Percentiles rank a stretch among this genome's conserved stretches.
phyloP scores from a whole-genome alignment of 2,888 invertebrate species.

The Alentia gelatinosa region DNA sequence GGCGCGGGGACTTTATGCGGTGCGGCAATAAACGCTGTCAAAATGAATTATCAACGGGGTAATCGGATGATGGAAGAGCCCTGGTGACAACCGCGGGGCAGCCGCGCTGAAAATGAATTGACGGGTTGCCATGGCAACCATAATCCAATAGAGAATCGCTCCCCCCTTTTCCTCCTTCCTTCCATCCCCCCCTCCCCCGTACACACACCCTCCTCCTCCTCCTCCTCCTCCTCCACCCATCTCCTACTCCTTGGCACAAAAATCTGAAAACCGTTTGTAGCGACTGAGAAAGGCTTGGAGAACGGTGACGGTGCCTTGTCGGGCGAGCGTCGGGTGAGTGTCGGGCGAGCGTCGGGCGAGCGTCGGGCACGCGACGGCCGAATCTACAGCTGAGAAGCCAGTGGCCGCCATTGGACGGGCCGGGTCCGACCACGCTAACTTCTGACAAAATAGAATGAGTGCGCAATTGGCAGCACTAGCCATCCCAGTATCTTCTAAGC shows the following conservation, averaged over 20 bases:
- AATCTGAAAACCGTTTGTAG: constrained; percentile 6
- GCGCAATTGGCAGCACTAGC: constrained; percentile 46
- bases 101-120: constrained; percentile 56
- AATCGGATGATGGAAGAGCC: constrained; percentile 37
- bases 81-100: constrained; percentile 48
- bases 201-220: neutral
- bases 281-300: no score
- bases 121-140: constrained; percentile 54
- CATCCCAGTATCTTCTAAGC: constrained; percentile 28
- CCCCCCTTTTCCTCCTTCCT: neutral
- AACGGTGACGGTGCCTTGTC: no score
- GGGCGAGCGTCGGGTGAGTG: neutral
- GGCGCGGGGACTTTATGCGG: constrained; percentile 27
- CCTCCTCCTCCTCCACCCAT: neutral
- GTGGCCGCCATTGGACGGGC: neutral
- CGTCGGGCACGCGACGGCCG: neutral
- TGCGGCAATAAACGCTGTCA: constrained; percentile 52
- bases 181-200: neutral
- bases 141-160: constrained; percentile 49
- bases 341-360: neutral
- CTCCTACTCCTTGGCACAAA: neutral
- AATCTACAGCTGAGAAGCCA: neutral
- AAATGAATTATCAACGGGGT: constrained; percentile 43
- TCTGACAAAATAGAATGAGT: constrained; percentile 51
- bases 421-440: neutral